Conservation (phyloP, 1,140 invertebrate genomes). For the Chironomus striatipennis region DNA sequence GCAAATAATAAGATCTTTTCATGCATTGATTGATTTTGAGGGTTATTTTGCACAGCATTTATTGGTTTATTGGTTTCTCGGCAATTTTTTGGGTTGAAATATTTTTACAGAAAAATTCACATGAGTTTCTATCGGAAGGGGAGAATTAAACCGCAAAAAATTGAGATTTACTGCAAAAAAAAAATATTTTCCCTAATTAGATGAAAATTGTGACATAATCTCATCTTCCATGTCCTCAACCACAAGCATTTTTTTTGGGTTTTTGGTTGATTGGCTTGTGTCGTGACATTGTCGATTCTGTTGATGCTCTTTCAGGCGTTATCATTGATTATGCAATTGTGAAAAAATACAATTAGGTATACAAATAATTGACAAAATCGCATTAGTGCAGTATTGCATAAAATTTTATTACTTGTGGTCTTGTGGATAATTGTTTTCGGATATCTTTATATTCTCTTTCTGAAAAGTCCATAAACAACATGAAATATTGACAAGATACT, state of each 20-base stretch:
- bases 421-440: no score
- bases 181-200: not conserved
- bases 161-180: no score
- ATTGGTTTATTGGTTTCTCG: conserved; percentile 2
- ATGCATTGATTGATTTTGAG: conserved; percentile 8
- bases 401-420: not conserved
- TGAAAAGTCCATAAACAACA: no score
- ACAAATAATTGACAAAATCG: conserved; percentile 2
- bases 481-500: no score
- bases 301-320: not conserved
- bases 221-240: not conserved
- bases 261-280: not conserved
- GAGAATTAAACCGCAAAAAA: not conserved
- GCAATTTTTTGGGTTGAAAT: not conserved
- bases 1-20: conserved; percentile 3
- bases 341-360: not conserved
- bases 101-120: not conserved
- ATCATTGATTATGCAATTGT: not conserved
- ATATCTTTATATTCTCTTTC: no score
- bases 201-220: not conserved
- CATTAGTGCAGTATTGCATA: not conserved
- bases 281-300: not conserved
- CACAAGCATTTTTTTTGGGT: not conserved
- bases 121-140: not conserved
- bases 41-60: not conserved